Base-by-base conservation (phyloP, 2,888 invertebrate species). In the Aquatica leii region DNA sequence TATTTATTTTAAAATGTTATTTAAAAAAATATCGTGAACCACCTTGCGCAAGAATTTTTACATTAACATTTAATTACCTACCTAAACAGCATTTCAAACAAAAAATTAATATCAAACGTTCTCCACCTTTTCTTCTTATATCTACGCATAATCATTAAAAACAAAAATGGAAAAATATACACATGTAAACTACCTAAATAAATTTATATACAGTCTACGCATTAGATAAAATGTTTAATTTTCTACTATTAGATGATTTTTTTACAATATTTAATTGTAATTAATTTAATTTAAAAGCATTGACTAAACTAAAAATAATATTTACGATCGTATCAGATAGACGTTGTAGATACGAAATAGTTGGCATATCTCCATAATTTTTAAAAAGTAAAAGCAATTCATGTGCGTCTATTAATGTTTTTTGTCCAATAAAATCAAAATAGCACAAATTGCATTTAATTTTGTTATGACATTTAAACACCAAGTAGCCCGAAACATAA, bases 241-340 rank as follows among this genome's bases (percentile, higher is more conserved):
- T 37, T 37, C 37, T 37, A 37, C 37, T n/a, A n/a, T 41, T 41
- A 41, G 14, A 41, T 14, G 41, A 41, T 37, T 41, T 41, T 41
- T 41, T 41, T 41, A 41, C 41, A 15, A 14, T 41, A 41, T 41
- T 41, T 41, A 15, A 15, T 14, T 14, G 41, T 41, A 14, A 14
- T 14, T 41, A n/a, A 14, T 41, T 41, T 6, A 41, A 41, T 18
- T 20, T 20, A 46, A 46, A 46, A 20, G 46, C 20, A 20, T 46
- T 18, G 20, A 46, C 20, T 20, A n/a, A 18, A 46, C 17, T 46
- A 46, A 8, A 20, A 46, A 46, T 20, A 20, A 18, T 20, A 18
- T 18, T 20, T 6, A 46, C 46, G 20, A 20, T 20, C 18, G 18
- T 20, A 46, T 46, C 46, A 20, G 18, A 20, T 20, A 18, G 46